Evolutionary conservation across 2,797 vertebrate genomes (phyloP), one percentile per base, ranked within the genome.

Genomic region (Bradypodion pumilum): DNA sequence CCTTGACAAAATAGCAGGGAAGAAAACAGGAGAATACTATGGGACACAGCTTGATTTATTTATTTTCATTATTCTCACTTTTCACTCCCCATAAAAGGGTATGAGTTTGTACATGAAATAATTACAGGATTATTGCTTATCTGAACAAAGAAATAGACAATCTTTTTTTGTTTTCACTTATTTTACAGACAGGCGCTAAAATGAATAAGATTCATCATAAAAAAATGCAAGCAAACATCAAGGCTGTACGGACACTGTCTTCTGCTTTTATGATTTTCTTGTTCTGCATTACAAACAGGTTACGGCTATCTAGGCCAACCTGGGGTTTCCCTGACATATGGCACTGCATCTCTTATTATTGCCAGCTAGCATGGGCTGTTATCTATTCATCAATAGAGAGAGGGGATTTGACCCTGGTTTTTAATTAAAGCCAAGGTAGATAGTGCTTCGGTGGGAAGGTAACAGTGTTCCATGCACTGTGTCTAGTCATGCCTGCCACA

Each of bases 211-310:
- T 83, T 40, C 56, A 80, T 88, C 87, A 79, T 89, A 91, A 91
- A 86, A 82, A 80, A 87, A 70, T 89, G 86, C 83, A 88, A 91
- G 85, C 91, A 90, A 88, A 78, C 19, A 83, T 87, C 90, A 86
- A 73, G 32, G 70, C 73, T 46, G 70, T 89, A 87, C 85, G 84
- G 85, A 88, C 91, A 87, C 21, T 59, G 80, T 84, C 91, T 84
- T 56, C 46, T 85, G 86, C 46, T 49, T 7, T 49, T 49, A 19
- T 56, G 16, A 56, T 56, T 4, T 0, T 46, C 7, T 5, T 66
- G n/a, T 32, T 35, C n/a, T 35, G n/a, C 19, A 4, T 56, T 35
- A 32, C 16, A 66, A 15, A 68, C 65, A 68, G 32, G 13, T 35
- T 68, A 32, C 68, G 19, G 52, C 19, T 56, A 19, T 19, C 52